Percentiles rank a stretch among this genome's conserved stretches.
Conservation (phyloP, 2,797 vertebrate genomes). For the Psittacula echo region DNA sequence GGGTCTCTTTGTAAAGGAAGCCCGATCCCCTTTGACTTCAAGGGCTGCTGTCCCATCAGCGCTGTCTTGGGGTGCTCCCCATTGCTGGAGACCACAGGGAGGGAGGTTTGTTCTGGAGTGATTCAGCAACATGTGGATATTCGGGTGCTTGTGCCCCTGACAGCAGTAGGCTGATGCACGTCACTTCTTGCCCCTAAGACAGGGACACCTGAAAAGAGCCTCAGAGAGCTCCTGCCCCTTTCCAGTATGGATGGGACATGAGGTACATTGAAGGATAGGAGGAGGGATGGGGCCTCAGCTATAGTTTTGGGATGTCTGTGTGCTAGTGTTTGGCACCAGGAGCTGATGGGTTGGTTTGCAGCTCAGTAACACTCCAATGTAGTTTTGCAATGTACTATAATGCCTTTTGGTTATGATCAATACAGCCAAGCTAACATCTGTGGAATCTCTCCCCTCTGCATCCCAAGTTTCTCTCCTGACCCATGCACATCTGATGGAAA, state of each 20-base stretch:
- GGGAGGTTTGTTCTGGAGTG: not conserved
- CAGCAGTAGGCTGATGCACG: not conserved
- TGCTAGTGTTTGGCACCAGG: not conserved
- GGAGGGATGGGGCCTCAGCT: not conserved
- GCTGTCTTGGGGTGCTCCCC: rapidly evolving
- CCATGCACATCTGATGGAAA: not conserved
- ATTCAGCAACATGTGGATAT: slow-evolving; percentile 22
- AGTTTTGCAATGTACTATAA: not conserved
- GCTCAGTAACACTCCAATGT: rapidly evolving
- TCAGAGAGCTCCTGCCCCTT: not conserved
- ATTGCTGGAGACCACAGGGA: not conserved
- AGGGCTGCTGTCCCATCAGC: rapidly evolving
- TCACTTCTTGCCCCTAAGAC: not conserved
- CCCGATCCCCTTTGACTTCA: not conserved
- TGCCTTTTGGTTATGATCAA: not conserved
- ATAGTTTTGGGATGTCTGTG: not conserved
- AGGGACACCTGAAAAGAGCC: not conserved
- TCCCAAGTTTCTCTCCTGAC: not conserved
- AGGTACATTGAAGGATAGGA: not conserved
- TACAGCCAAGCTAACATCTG: not conserved
- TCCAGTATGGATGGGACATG: too few relatives aligned
- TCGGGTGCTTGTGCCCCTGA: not conserved
- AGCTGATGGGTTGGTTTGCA: not conserved
- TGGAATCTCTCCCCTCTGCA: not conserved
- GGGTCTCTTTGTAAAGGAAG: not conserved